Base-by-base conservation (phyloP, 2,113 vertebrate species). In the Myiopsitta monachus region DNA sequence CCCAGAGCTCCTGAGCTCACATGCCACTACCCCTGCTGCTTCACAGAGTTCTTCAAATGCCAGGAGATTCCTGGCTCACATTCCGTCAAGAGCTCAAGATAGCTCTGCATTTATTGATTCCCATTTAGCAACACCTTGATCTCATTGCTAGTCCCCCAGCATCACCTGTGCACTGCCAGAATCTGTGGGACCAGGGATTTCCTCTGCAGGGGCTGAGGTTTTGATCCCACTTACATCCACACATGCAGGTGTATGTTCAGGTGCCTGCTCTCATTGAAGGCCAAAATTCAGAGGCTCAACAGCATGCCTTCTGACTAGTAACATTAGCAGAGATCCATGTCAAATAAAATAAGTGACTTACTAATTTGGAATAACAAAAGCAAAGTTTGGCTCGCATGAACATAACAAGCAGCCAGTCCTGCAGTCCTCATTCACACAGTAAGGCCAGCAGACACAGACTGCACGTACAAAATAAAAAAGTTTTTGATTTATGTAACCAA, bases 91-190 rank as follows among this genome's bases (percentile, higher is more conserved):
- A 76, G 63, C 54, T 70, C 33, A 1, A 46, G 47, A 30, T 36
- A 68, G 22, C 13, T 9, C 0, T 9, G 31, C 13, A 7, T 41
- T 61, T 43, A 47, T 21, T 5, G 9, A 27, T 13, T 43, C 46
- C 36, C 16, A 11, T 80, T 84, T 49, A 49, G 18, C 61, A 27
- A 11, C 27, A 22, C 19, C 61, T 21, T 44, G 13, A 62, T 27
- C 73, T 47, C 73, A 9, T 4, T 3, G 9, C 51, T 11, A 11
- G 38, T 21, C 16, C n/a, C 26, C n/a, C 59, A 17, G 67, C 44
- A 17, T n/a, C 88, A 24, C 38, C 69, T 2, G 6, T 1, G 27
- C 52, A 24, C 49, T 0, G 1, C 47, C 14, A 22, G n/a, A 41
- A 75, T 11, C 54, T 4, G 4, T 30, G 7, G 30, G 26, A 47